phyloP scores from a whole-genome alignment of 92 coral and sea anemone genomes.

The Zoanthus solanderi region DNA sequence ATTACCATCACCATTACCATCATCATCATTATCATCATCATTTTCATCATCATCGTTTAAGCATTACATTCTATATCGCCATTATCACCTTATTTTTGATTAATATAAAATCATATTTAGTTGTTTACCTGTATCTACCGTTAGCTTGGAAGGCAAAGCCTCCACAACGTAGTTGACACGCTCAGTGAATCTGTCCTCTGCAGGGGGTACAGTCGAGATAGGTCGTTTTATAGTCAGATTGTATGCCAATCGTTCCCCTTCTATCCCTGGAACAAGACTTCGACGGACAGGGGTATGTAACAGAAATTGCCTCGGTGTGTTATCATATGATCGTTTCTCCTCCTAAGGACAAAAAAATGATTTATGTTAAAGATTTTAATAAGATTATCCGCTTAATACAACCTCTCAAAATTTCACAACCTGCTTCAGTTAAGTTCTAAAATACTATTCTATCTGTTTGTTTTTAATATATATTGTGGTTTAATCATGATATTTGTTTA shows the following conservation, averaged over 20 bases:
- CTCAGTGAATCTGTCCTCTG: slow-evolving; percentile 15
- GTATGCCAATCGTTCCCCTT: slow-evolving; percentile 43
- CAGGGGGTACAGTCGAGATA: not conserved
- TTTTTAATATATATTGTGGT: no score
- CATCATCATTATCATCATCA: no score
- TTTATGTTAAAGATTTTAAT: not conserved
- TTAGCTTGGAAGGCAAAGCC: slow-evolving; percentile 29
- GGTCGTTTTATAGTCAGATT: slow-evolving; percentile 38
- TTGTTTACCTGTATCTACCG: slow-evolving; percentile 30
- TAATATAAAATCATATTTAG: no score
- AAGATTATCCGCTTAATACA: no score
- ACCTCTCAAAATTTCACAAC: no score
- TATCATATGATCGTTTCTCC: not conserved
- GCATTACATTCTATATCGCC: no score
- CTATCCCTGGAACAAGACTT: slow-evolving; percentile 33
- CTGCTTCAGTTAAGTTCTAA: no score
- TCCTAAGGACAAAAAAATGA: not conserved
- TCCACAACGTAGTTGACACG: slow-evolving; percentile 24
- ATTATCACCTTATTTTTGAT: no score
- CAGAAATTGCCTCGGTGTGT: not conserved
- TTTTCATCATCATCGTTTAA: no score
- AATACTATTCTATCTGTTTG: no score
- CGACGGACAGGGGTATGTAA: slow-evolving; percentile 34
- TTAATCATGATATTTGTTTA: no score
- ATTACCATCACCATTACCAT: no score